phyloP scores from a whole-genome alignment of 2,113 vertebrate species.

The Hiodon alosoides region DNA sequence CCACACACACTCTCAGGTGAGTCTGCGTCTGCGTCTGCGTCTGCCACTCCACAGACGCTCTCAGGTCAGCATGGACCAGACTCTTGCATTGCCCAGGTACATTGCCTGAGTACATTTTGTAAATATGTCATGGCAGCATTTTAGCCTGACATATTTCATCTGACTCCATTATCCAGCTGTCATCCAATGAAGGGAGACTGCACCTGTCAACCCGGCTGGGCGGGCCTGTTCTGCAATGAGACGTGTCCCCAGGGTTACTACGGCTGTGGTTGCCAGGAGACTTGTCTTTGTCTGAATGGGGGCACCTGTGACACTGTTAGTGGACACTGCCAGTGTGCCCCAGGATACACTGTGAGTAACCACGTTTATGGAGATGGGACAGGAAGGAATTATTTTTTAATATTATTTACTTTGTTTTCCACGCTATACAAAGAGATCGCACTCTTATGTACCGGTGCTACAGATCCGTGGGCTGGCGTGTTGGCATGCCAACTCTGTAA shows the following conservation, averaged over 20 bases:
- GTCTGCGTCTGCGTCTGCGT: slow-evolving; percentile 31
- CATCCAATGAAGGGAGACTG: slow-evolving; percentile 88
- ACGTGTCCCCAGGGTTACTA: slow-evolving; percentile 75
- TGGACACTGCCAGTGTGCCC: slow-evolving; percentile 71
- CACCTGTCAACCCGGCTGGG: slow-evolving; percentile 78
- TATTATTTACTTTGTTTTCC: too few relatives aligned
- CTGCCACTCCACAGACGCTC: not conserved
- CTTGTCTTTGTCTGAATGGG: slow-evolving; percentile 82
- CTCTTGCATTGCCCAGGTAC: not conserved
- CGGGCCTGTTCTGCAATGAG: slow-evolving; percentile 82
- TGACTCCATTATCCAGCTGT: slow-evolving; percentile 62
- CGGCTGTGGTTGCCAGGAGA: slow-evolving; percentile 74
- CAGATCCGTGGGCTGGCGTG: too few relatives aligned
- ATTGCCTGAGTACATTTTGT: not conserved
- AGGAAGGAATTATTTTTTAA: not conserved
- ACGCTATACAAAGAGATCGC: too few relatives aligned
- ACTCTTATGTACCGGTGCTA: too few relatives aligned
- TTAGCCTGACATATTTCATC: not conserved
- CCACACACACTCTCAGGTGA: slow-evolving; percentile 74
- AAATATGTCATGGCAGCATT: too few relatives aligned
- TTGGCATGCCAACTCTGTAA: too few relatives aligned
- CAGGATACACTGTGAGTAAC: slow-evolving; percentile 73
- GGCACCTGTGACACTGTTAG: slow-evolving; percentile 73
- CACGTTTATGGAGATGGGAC: not conserved
- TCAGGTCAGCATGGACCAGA: not conserved